These are phyloP conservation scores for Megatriorchis doriae DNA, from an alignment of 2,113 vertebrate species.

Conservation along the genomic window DNA sequence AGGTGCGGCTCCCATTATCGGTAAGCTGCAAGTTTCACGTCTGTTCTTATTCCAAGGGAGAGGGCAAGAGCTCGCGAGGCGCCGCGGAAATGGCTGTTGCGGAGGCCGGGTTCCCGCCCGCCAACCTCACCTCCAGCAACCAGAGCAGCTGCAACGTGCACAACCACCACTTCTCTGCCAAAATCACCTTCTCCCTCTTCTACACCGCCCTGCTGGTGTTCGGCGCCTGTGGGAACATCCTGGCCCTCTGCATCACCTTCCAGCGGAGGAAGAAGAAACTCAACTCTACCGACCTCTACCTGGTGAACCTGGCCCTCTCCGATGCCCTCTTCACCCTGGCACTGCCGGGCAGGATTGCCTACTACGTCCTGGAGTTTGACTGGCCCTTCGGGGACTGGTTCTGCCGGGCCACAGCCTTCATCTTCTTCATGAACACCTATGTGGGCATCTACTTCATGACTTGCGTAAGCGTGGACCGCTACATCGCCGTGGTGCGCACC, in stretches of 20 bases:
- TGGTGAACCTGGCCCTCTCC: conserved; percentile 81
- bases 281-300: conserved; percentile 81
- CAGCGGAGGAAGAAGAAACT: conserved; percentile 78
- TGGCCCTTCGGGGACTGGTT: conserved; percentile 83
- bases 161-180: conserved; percentile 58
- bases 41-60: neutral
- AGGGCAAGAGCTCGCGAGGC: neutral
- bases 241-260: conserved; percentile 79
- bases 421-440: conserved; percentile 83
- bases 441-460: conserved; percentile 85
- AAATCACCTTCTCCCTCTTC: conserved; percentile 76
- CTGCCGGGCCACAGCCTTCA: conserved; percentile 75
- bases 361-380: conserved; percentile 77
- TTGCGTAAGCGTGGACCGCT: conserved; percentile 82
- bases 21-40: neutral
- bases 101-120: neutral
- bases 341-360: conserved; percentile 77
- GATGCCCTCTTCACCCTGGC: conserved; percentile 82
- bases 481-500: conserved; percentile 79
- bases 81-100: neutral
- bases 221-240: conserved; percentile 74
- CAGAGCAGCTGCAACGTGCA: conserved; percentile 74
- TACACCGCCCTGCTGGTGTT: conserved; percentile 75
- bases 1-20: neutral
- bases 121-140: conserved; percentile 52